These are phyloP conservation scores for Trichonephila clavata DNA, from an alignment of 1,140 invertebrate species.

Conservation along the genomic window DNA sequence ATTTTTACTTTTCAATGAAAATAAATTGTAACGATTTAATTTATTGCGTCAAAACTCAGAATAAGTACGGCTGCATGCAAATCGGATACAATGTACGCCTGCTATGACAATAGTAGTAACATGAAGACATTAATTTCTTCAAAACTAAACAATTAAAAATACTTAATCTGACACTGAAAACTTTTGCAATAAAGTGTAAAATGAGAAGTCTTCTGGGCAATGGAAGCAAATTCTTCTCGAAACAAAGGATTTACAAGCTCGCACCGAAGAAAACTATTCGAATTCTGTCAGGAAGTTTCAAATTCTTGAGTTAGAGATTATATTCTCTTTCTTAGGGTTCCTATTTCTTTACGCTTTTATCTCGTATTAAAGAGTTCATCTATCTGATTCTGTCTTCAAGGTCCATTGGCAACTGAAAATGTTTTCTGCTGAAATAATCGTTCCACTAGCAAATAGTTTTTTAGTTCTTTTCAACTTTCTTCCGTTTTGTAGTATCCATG, in stretches of 20 bases:
- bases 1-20: too few species aligned
- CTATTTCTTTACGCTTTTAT: conserved; percentile 45
- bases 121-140: background rate
- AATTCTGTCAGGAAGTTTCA: conserved; percentile 62
- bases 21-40: too few species aligned
- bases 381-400: conserved; percentile 58
- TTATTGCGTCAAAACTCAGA: too few species aligned
- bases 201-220: background rate
- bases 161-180: background rate
- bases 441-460: conserved; percentile 30
- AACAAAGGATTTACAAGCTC: conserved; percentile 41
- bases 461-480: background rate
- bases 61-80: too few species aligned
- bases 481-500: background rate
- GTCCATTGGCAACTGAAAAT: conserved; percentile 46
- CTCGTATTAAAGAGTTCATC: conserved; percentile 60
- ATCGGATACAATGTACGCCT: too few species aligned
- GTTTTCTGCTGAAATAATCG: conserved; percentile 57
- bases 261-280: conserved; percentile 2
- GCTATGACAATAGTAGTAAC: too few species aligned
- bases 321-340: background rate
- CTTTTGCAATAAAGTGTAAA: background rate
- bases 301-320: conserved; percentile 66
- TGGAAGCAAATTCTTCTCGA: conserved; percentile 51
- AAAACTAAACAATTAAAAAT: background rate